Base-by-base conservation (phyloP, 2,888 invertebrate genomes). In the Ectemnius continuus region DNA sequence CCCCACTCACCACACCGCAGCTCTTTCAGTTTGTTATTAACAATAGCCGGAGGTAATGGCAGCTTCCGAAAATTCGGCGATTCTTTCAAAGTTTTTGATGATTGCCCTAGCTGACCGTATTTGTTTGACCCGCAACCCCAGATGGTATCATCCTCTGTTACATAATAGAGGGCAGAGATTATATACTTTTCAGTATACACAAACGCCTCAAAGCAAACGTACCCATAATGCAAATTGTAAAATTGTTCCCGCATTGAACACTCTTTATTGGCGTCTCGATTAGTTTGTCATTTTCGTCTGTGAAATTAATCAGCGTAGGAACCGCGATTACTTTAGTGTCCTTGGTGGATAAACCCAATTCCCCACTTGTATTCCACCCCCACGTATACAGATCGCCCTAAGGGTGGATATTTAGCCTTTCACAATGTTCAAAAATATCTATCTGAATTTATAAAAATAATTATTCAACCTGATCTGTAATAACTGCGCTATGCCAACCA, bases 321-420 rank as follows among this genome's bases (percentile, higher is more conserved):
- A 91, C 85, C 2, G 93, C 91, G 84, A 92, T 88, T 45, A 92
- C 86, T 75, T 90, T 87, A 47, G 87, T 87, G 72, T 91, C 91
- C 73, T 91, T 88, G 6, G 88, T 86, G 46, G 91, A 89, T 45
- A 95, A 90, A 6, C 98, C 98, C 16, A 98, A 91, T 90, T 98
- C 97, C 0, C 98, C 97, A 85, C 93, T 94, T 76, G 95, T 94
- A 91, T 98, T 98, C 95, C 96, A 97, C 6, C 98, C 98, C 98
- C 98, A 98, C 2, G 94, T 93, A 88, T 97, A 98, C 0, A 97
- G 87, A 89, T 97, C 97, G 14, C 97, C 97, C 89, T 93, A 16
- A 4, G 61, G 23, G 8, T 13, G n/a, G 61, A 16, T 18, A 48
- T 68, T 20, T 16, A 13, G 2, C 20, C 6, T 16, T 14, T 14